These are phyloP conservation scores for Canis aureus DNA, from an alignment of 2,113 vertebrate genomes.

Conservation along the genomic window DNA sequence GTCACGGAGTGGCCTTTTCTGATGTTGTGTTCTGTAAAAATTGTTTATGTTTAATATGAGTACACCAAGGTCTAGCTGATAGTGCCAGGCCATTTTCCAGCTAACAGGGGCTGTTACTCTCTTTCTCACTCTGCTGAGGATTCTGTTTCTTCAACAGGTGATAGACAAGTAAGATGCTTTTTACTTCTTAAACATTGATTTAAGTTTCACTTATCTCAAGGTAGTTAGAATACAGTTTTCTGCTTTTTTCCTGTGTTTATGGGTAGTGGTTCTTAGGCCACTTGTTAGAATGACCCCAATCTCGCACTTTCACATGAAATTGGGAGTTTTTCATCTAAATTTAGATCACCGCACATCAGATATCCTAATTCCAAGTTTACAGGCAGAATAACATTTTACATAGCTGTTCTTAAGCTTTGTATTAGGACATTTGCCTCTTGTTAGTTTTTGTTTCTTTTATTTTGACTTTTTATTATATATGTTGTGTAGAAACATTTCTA, in stretches of 20 bases:
- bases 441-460: constrained; percentile 48
- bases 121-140: neutral
- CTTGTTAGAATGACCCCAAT: neutral
- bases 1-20: neutral
- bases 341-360: constrained; percentile 18
- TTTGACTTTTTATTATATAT: constrained; percentile 30
- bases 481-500: constrained; percentile 2
- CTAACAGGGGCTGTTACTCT: neutral
- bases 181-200: constrained; percentile 16
- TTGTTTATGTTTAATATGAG: neutral
- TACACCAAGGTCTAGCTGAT: neutral
- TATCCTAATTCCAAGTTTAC: constrained; percentile 8
- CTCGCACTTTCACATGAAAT: constrained; percentile 1
- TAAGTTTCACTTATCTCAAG: constrained; percentile 47
- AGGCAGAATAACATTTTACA: constrained; percentile 47
- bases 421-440: neutral
- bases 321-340: neutral
- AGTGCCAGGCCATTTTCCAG: neutral
- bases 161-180: constrained; percentile 7
- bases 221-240: constrained; percentile 26
- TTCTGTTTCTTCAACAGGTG: constrained; percentile 27
- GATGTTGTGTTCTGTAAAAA: neutral
- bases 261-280: neutral
- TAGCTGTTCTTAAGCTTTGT: constrained; percentile 40
- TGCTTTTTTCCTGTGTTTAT: neutral